Percentiles rank a stretch among this genome's conserved stretches.
phyloP scores from a whole-genome alignment of 2,888 invertebrate genomes.

The Pediacus dermestoides region DNA sequence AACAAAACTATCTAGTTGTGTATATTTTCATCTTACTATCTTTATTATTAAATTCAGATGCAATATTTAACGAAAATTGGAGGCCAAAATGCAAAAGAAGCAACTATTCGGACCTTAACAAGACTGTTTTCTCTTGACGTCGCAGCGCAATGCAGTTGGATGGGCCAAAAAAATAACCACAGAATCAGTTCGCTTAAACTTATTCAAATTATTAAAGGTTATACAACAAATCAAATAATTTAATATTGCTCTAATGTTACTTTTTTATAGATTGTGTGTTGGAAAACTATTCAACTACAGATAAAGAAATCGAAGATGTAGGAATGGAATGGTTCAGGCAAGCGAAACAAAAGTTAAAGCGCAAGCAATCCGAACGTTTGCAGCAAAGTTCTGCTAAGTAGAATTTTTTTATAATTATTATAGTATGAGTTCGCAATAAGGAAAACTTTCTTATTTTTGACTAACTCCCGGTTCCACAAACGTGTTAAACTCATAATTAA shows the following conservation, averaged over 20 bases:
- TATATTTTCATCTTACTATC: not conserved
- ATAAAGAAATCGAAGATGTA: not conserved
- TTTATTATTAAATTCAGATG: not conserved
- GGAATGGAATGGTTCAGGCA: conserved; percentile 3
- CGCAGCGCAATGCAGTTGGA: conserved; percentile 1
- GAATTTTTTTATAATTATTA: too few species aligned
- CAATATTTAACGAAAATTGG: conserved; percentile 1
- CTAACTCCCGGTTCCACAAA: too few species aligned
- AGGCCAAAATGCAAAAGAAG: conserved; percentile 1
- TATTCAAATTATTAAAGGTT: conserved; percentile 2
- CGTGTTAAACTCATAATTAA: too few species aligned
- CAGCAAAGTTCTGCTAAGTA: too few species aligned
- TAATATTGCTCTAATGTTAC: not conserved
- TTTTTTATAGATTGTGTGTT: conserved; percentile 1
- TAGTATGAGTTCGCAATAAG: too few species aligned
- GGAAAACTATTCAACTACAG: conserved; percentile 1
- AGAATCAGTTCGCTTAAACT: not conserved
- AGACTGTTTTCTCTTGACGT: not conserved
- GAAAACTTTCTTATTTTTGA: too few species aligned
- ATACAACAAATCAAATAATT: not conserved
- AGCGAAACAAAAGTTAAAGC: conserved; percentile 1
- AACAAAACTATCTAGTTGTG: not conserved
- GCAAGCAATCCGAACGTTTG: not conserved
- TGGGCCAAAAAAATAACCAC: not conserved
- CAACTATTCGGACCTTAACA: not conserved